Evolutionary conservation across 2,888 invertebrate genomes (phyloP), one percentile per base, ranked within the genome.

Genomic region (Pollenia amentaria): DNA sequence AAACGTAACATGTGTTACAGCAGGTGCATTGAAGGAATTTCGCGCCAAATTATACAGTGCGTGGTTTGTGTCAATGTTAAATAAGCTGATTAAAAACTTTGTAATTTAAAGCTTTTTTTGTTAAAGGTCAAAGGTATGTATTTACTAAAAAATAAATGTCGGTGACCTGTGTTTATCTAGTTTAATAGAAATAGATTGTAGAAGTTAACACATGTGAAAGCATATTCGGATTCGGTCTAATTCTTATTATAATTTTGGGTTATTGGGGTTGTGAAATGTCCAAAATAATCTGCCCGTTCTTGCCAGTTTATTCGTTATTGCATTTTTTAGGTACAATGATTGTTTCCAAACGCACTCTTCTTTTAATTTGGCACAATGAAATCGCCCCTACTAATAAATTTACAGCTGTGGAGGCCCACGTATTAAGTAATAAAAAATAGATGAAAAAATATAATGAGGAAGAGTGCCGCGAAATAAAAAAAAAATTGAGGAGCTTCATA

Each of bases 121-220:
- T 48, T n/a, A n/a, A n/a, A n/a, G n/a, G n/a, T n/a, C n/a, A n/a
- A n/a, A 48, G 3, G 48, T 48, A 21, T 21, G 1, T 21, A 21
- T 21, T 21, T 2, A 21, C 21, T 2, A 21, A 1, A 21, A 21
- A 21, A 21, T 21, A 21, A 21, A 21, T 21, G 21, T 1, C 2
- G 21, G 21, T 21, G 21, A 21, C 21, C 21, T 21, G 21, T 21
- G 21, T 48, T 48, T 48, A 48, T 48, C 48, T 48, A 48, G 48
- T 48, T 48, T 48, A 48, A 48, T 48, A 48, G 48, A 48, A 48
- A 48, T 48, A 48, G 48, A 48, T 48, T 48, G 11, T 48, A 48
- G 48, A 48, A 48, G 48, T 21, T 21, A 21, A 21, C 21, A 21
- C 21, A 21, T 21, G 21, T 21, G 21, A 2, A 21, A 21, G 21